Evolutionary conservation across 2,113 vertebrate genomes (phyloP), one percentile per base, ranked within the genome.

Genomic region (Gobio gobio): DNA sequence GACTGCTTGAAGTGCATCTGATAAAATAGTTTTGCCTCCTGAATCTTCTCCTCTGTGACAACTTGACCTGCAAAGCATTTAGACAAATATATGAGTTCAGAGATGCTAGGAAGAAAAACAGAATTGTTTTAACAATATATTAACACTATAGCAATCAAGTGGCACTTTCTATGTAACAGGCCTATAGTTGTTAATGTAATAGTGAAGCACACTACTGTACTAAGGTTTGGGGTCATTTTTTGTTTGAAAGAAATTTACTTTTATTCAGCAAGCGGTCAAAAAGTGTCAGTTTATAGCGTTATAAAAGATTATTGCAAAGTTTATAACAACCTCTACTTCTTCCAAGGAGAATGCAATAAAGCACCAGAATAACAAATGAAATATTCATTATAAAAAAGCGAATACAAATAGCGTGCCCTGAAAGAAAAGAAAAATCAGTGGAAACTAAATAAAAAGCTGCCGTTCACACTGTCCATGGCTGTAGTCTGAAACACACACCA

Each of bases 11-110:
- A 95, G 87, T 95, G 94, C 90, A 92, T 92, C 83, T 94, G 93
- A 88, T 93, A 95, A 86, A 95, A 94, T 5, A 93, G 51, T 85
- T 95, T 95, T 14, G 95, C 94, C 78, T 95, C 93, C 82, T 95
- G 93, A 68, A 95, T 95, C 88, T 95, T 95, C 83, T 95, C 93
- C 85, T 94, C 94, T 2, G 95, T 95, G 76, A 95, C 64, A 4
- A 95, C 93, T 24, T n/a, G 90, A 26, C 94, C 94, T 95, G 87
- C 2, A 51, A 72, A 5, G 83, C 9, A 80, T 81, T 26, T 20
- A 13, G 5, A 79, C 1, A 40, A 36, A 8, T 13, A 29, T 20
- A 78, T 40, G 18, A 70, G 33, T 9, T 70, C 66, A 70, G 33
- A 40, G 66, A 70, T 70, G 4, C 36, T 22, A 59, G 9, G 58